Base-by-base conservation (phyloP, 2,113 vertebrate genomes). In the Dinomys branickii region DNA sequence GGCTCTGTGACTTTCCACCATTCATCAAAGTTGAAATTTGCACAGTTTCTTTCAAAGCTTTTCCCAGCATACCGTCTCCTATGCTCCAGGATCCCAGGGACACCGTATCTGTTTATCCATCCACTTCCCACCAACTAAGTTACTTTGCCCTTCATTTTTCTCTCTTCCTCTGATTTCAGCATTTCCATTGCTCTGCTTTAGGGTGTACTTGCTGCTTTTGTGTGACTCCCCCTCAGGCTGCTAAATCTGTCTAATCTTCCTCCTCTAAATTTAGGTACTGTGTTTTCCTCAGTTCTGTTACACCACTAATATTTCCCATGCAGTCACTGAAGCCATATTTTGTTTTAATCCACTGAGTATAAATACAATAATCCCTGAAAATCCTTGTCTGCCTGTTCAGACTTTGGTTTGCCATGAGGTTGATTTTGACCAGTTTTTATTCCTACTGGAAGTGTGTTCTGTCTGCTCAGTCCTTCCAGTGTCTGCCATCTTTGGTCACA, bases 401-500 rank as follows among this genome's bases (percentile, higher is more conserved):
- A 35, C 65, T 38, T 38, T 44, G 71, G 38, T 41, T 75, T 75
- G 41, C 38, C 22, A 41, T 0, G 8, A 20, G 71, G 71, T 38
- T 19, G 8, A 17, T 38, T 71, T 38, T 38, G n/a, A 71, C 3
- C 8, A 5, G 67, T 3, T 71, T n/a, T 75, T 13, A 4, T 26
- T 44, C 10, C 71, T 41, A 22, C 20, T 3, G 3, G 71, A 5
- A 44, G 38, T 26, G n/a, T 41, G 17, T 69, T 7, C 65, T 17
- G 33, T 17, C 63, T 19, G 35, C 35, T 69, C 65, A n/a, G 65
- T n/a, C 33, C 35, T 30, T 17, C 13, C 65, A 5, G 17, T 2
- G 35, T 1, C 13, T 1, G 0, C 17, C 7, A 17, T 19, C 22
- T n/a, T 35, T 5, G 61, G 35, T 19, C 35, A 16, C 35, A 19